Conservation (phyloP, 2,888 invertebrate species). For the Philopedon plagiatum region DNA sequence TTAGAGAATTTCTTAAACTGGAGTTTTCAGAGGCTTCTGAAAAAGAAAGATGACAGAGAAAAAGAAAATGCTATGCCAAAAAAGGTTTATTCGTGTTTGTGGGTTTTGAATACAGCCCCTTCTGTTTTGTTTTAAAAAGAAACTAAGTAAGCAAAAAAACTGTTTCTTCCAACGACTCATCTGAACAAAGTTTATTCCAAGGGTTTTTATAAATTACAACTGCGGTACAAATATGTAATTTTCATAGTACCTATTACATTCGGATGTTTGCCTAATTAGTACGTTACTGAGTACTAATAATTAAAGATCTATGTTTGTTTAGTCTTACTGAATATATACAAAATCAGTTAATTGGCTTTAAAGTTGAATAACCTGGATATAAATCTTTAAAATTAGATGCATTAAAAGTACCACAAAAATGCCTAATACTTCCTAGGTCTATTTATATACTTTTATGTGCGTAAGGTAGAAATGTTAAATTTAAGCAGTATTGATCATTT, state of each 20-base stretch:
- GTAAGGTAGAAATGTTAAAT: neutral
- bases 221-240: neutral
- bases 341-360: slow-evolving; percentile 23
- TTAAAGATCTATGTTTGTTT: slow-evolving; percentile 31
- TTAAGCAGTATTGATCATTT: neutral
- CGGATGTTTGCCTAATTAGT: neutral
- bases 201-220: no score
- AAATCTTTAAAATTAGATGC: slow-evolving; percentile 38
- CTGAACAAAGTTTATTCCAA: no score
- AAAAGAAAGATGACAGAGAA: no score
- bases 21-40: no score
- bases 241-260: neutral
- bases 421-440: slow-evolving; percentile 22
- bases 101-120: no score
- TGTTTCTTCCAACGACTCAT: no score
- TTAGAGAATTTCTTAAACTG: no score
- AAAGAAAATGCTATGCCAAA: no score
- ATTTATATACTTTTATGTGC: slow-evolving; percentile 18
- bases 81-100: no score
- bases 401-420: slow-evolving; percentile 37
- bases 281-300: neutral
- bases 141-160: no score
- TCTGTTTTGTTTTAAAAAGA: no score
- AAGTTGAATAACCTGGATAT: slow-evolving; percentile 39
- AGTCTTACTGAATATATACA: slow-evolving; percentile 27